Evolutionary conservation across 1,140 invertebrate genomes (phyloP), one percentile per base, ranked within the genome.

Genomic region (Saccostrea cuccullata): DNA sequence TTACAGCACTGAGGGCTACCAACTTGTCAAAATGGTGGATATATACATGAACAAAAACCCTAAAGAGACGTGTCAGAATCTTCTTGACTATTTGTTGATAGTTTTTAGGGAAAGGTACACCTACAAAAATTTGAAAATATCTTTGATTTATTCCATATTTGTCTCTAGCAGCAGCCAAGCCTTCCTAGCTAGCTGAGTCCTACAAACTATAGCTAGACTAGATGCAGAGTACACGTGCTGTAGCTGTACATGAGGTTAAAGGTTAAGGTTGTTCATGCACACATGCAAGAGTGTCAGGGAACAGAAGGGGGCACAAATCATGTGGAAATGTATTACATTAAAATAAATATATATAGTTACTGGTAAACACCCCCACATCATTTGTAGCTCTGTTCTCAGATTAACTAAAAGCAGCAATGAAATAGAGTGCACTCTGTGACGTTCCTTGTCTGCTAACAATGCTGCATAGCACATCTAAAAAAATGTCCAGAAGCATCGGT

Each of bases 11-110:
- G 92, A 98, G 97, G 40, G 97, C 96, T 55, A 98, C 96, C 89
- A 99, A 96, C 93, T 97, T 96, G 94, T 99, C 98, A 96, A 99
- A 99, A 95, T 99, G 98, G 95, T 99, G 98, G 90, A 99, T 98
- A 94, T 99, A 99, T n/a, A 99, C 98, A 95, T 99, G 98, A 1
- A 99, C 98, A 96, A 99, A 99, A 1, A 99, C 98, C 92, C 98
- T 95, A 94, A 98, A 99, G n/a, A 99, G 95, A 87, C 98, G 95
- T 0, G 98, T 98, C 77, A 99, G 95, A 90, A 99, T 98, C 95
- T 99, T 99, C 92, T 97, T 97, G 93, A 98, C 98, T 4, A 97
- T 95, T 56, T 95, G 94, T 17, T 96, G 95, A 95, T 98, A 99
- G 85, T 97, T 97, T 94, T 97, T 98, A 15, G 98, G 98, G 95